phyloP scores from a whole-genome alignment of 2,113 vertebrate species.

The Campylorhamphus procurvoides region DNA sequence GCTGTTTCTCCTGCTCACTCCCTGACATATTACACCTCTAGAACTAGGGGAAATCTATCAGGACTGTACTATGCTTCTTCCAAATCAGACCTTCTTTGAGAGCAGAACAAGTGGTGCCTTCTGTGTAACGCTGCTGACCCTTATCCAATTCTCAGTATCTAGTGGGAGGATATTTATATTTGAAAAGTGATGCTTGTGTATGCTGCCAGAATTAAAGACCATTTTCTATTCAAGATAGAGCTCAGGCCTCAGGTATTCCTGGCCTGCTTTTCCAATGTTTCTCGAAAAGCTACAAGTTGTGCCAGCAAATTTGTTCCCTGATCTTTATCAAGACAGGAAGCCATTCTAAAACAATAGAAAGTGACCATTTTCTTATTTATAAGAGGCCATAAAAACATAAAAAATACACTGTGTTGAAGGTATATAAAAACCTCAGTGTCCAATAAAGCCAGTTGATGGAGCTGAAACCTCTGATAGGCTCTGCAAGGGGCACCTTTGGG shows the following conservation, averaged over 20 bases:
- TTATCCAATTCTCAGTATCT: neutral
- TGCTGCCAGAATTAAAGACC: neutral
- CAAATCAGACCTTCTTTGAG: neutral
- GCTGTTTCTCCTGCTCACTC: neutral
- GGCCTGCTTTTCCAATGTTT: neutral
- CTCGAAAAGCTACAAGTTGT: neutral
- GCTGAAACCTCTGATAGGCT: neutral
- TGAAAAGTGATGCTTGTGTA: neutral
- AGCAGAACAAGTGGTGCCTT: neutral
- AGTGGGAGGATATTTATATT: slow-evolving; percentile 11
- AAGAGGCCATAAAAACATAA: neutral
- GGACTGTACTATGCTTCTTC: neutral
- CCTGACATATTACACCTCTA: neutral
- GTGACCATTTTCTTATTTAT: neutral
- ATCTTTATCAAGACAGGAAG: neutral
- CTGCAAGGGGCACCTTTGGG: neutral
- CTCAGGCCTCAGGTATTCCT: neutral
- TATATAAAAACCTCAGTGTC: neutral
- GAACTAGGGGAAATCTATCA: neutral
- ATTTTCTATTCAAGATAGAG: neutral
- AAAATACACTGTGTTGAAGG: neutral
- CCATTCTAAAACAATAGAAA: neutral
- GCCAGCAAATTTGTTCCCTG: neutral
- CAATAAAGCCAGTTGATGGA: neutral
- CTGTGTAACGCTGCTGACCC: neutral